A percentile compares a stretch with the other conserved stretches of the same genome.
phyloP scores from a whole-genome alignment of 2,888 invertebrate genomes.

The Patella depressa region DNA sequence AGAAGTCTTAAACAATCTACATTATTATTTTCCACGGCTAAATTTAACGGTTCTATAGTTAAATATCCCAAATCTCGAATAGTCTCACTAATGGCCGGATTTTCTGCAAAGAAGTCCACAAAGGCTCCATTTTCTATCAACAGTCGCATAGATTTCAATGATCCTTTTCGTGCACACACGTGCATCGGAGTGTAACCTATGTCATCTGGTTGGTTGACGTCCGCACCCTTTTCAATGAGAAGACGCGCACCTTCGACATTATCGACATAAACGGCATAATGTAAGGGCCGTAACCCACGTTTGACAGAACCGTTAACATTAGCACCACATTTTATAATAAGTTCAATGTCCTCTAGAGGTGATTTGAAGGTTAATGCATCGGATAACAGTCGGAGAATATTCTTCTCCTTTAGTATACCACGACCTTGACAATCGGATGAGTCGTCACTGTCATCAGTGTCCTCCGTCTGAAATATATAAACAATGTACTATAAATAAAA shows the following conservation, averaged over 20 bases:
- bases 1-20: constrained; percentile 78
- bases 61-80: constrained; percentile 52
- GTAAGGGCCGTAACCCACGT: constrained; percentile 88
- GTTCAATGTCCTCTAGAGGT: constrained; percentile 87
- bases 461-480: too few species aligned
- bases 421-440: neutral
- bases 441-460: neutral
- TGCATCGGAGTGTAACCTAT: constrained; percentile 93
- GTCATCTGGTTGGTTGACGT: constrained; percentile 80
- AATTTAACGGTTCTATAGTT: constrained; percentile 86
- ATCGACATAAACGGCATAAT: constrained; percentile 93
- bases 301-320: constrained; percentile 84
- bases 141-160: constrained; percentile 74
- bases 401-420: neutral
- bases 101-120: constrained; percentile 80
- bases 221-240: constrained; percentile 79
- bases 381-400: constrained; percentile 79
- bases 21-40: constrained; percentile 90
- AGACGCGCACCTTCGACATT: constrained; percentile 82
- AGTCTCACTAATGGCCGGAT: constrained; percentile 71
- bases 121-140: constrained; percentile 84
- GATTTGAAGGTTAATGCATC: constrained; percentile 92
- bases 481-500: too few species aligned
- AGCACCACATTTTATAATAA: constrained; percentile 84
- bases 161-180: constrained; percentile 90